phyloP scores from a whole-genome alignment of 2,113 vertebrate species.

The Anseranas semipalmata region DNA sequence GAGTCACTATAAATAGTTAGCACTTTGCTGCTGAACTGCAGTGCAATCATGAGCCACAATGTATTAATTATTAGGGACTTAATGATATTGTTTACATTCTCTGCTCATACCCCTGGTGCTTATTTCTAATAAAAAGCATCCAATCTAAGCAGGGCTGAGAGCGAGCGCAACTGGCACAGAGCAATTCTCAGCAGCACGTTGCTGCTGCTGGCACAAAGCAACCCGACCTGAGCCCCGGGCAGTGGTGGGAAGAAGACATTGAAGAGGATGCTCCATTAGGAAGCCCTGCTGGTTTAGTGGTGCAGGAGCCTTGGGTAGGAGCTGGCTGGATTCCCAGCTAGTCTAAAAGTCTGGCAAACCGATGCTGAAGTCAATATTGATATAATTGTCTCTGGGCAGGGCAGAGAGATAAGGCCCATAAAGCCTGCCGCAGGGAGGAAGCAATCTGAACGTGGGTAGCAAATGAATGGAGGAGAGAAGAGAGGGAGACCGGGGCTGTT shows the following conservation, averaged over 20 bases:
- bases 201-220: neutral
- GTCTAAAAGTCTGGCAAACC: neutral
- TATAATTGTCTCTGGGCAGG: neutral
- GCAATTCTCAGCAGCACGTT: neutral
- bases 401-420: neutral
- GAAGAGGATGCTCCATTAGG: neutral
- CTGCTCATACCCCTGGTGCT: slow-evolving; percentile 34
- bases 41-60: neutral
- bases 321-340: slow-evolving; percentile 29
- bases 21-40: slow-evolving; percentile 11
- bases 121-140: slow-evolving; percentile 53
- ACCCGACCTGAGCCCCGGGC: neutral
- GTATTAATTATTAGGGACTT: slow-evolving; percentile 25
- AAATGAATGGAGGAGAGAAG: neutral
- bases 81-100: slow-evolving; percentile 44
- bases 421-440: neutral
- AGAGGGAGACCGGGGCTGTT: neutral
- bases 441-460: neutral
- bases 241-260: neutral
- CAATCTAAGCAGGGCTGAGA: slow-evolving; percentile 15
- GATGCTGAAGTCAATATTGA: neutral
- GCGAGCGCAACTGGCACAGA: neutral
- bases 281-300: slow-evolving; percentile 1
- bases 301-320: neutral
- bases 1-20: slow-evolving; percentile 46